These are phyloP conservation scores for Clavelina lepadiformis DNA, from an alignment of 23 tunicate species.

Conservation along the genomic window DNA sequence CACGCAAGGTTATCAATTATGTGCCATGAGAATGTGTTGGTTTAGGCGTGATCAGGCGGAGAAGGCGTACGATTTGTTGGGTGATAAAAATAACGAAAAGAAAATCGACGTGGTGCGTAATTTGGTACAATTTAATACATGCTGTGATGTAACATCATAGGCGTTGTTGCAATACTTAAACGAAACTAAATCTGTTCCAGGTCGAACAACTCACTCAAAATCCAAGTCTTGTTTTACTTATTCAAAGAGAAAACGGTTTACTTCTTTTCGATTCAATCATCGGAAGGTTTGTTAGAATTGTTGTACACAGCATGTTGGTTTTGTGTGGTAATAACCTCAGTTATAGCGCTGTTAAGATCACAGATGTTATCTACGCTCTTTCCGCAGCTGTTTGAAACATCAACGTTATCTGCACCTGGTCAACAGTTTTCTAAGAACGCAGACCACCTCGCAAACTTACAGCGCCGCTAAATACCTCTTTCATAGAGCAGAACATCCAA, in stretches of 20 bases:
- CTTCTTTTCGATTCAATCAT: conserved; percentile 62
- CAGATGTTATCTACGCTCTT: neutral
- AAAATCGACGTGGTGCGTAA: neutral
- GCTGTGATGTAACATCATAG: too few species aligned
- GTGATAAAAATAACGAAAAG: neutral
- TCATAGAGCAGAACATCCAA: conserved; percentile 22
- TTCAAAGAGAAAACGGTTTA: conserved; percentile 73
- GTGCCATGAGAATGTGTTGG: conserved; percentile 56
- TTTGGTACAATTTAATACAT: neutral
- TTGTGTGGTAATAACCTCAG: neutral
- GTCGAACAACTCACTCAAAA: conserved; percentile 19
- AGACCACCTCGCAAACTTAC: conserved; percentile 30
- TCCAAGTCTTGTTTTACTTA: conserved; percentile 37
- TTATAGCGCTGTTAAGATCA: neutral
- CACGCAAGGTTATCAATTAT: conserved; percentile 59
- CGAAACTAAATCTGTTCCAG: conserved; percentile 1
- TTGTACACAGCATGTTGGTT: too few species aligned
- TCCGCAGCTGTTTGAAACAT: neutral
- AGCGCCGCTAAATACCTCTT: conserved; percentile 5
- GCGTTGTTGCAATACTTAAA: too few species aligned
- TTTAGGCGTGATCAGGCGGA: conserved; percentile 39
- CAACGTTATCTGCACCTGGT: neutral
- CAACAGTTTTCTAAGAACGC: conserved; percentile 19
- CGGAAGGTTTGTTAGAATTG: conserved; percentile 45
- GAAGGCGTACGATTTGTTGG: conserved; percentile 2